A percentile compares a stretch with the other conserved stretches of the same genome.
These are phyloP conservation scores for Olivierus martensii DNA, from an alignment of 1,140 invertebrate genomes.

Conservation along the genomic window DNA sequence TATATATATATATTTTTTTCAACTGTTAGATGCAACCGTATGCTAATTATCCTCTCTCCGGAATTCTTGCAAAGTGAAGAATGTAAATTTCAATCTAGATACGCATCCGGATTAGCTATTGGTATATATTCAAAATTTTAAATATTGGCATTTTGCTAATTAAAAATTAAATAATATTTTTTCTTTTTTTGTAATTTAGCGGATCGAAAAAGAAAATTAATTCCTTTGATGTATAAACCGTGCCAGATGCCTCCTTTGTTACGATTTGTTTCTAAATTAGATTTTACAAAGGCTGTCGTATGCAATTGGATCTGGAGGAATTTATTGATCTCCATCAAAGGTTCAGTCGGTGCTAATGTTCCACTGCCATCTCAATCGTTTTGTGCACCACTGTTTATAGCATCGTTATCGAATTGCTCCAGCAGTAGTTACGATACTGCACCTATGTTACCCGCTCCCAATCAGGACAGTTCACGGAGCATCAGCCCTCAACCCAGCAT, in stretches of 20 bases:
- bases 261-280: constrained; percentile 28
- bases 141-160: too few species aligned
- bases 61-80: constrained; percentile 27
- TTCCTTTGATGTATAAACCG: constrained; percentile 28
- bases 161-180: too few species aligned
- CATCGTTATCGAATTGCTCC: neutral
- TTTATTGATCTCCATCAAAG: constrained; percentile 25
- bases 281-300: constrained; percentile 27
- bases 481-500: neutral
- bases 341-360: neutral
- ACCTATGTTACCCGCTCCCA: neutral
- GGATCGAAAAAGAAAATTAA: constrained; percentile 21
- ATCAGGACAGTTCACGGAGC: neutral
- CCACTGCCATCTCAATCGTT: too few species aligned
- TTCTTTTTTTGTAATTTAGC: neutral
- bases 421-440: neutral
- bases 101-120: constrained; percentile 24
- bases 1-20: neutral
- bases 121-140: too few species aligned
- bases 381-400: neutral
- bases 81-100: constrained; percentile 31
- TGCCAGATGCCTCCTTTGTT: constrained; percentile 28
- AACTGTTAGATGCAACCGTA: constrained; percentile 24
- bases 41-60: constrained; percentile 29
- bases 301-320: constrained; percentile 30